phyloP scores from a whole-genome alignment of 1,140 invertebrate species.

The Diplogasteroides magnus region DNA sequence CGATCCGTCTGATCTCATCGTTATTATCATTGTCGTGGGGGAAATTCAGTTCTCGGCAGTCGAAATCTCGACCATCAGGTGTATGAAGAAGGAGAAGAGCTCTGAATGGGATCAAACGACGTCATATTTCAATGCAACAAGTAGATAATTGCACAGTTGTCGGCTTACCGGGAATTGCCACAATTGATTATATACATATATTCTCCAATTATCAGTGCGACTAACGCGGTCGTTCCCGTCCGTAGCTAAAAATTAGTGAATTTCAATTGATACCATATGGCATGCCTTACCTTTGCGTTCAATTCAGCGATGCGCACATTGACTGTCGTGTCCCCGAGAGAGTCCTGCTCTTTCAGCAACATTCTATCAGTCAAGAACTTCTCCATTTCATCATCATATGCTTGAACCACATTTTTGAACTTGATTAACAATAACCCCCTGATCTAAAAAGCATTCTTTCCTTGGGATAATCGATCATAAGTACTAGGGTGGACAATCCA shows the following conservation, averaged over 20 bases:
- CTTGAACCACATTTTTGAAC: too few relatives aligned
- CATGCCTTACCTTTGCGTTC: not conserved
- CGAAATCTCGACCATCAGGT: slow-evolving; percentile 1
- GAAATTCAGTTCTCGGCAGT: not conserved
- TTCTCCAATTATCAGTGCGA: slow-evolving; percentile 9
- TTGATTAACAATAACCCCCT: too few relatives aligned
- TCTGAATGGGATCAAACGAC: too few relatives aligned
- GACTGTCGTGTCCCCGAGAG: not conserved
- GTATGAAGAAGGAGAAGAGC: not conserved
- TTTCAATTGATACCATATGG: not conserved
- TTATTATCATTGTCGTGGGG: slow-evolving; percentile 18
- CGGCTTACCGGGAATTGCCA: slow-evolving; percentile 14
- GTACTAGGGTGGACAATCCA: not conserved
- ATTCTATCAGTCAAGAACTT: not conserved
- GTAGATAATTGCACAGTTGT: not conserved
- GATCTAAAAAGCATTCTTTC: too few relatives aligned
- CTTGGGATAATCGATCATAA: too few relatives aligned
- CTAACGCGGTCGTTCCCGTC: slow-evolving; percentile 21
- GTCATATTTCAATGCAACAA: not conserved
- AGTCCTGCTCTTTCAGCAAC: not conserved
- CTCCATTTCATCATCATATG: too few relatives aligned
- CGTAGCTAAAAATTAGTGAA: slow-evolving; percentile 7
- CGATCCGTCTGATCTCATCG: slow-evolving; percentile 6
- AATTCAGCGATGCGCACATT: not conserved
- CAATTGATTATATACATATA: slow-evolving; percentile 25